These are phyloP conservation scores for Psittacula derbiana DNA, from an alignment of 2,797 vertebrate species.

Conservation along the genomic window DNA sequence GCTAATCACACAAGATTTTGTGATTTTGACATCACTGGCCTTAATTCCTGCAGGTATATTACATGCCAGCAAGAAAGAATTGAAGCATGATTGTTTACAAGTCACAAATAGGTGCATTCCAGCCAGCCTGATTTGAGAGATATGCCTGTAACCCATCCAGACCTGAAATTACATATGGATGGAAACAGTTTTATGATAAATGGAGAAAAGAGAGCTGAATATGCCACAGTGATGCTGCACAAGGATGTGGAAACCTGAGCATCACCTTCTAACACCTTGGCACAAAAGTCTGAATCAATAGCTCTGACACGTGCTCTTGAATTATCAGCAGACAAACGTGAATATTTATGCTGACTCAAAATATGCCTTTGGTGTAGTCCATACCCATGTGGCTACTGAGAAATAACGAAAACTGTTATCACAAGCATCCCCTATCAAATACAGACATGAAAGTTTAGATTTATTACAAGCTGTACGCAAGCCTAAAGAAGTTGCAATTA, in stretches of 20 bases:
- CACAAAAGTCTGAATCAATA: not conserved
- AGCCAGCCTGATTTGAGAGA: not conserved
- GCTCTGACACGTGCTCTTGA: not conserved
- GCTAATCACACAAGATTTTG: not conserved
- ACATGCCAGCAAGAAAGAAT: not conserved
- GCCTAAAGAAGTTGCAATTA: not conserved
- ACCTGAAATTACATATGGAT: not conserved
- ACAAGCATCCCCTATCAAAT: not conserved
- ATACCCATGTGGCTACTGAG: not conserved
- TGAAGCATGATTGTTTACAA: not conserved
- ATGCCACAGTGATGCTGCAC: not conserved
- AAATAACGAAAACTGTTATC: not conserved
- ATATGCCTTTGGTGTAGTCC: not conserved
- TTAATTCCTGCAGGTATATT: not conserved
- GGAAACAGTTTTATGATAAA: not conserved
- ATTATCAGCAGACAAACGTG: not conserved
- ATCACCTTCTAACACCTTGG: not conserved
- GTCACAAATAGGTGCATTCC: not conserved
- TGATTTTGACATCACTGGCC: not conserved
- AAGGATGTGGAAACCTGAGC: not conserved
- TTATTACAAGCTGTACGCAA: not conserved
- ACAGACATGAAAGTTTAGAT: not conserved
- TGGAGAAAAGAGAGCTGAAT: not conserved
- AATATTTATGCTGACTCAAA: not conserved
- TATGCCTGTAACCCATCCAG: not conserved